Conservation (phyloP, 2,888 invertebrate genomes). For the Pardosa pseudoannulata region DNA sequence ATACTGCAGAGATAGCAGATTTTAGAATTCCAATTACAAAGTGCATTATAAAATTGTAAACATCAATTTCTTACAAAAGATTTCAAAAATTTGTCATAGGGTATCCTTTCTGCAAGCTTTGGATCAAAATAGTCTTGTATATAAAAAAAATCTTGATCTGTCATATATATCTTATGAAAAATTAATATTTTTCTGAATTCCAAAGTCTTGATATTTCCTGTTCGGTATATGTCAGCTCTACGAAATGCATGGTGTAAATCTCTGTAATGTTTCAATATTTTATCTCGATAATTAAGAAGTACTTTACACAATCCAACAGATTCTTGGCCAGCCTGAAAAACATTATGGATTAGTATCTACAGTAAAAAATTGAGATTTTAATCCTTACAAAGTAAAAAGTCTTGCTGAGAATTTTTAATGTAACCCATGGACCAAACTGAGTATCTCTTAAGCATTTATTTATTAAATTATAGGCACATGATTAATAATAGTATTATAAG, state of each 20-base stretch:
- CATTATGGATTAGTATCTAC: no score
- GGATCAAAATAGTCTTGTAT: constrained; percentile 66
- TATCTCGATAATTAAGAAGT: constrained; percentile 37
- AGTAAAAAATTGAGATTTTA: no score
- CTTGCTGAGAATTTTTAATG: no score
- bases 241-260: constrained; percentile 57
- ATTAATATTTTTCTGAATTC: constrained; percentile 48
- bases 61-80: constrained; percentile 29
- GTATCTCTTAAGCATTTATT: no score
- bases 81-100: constrained; percentile 50
- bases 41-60: neutral
- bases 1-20: no score
- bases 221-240: constrained; percentile 24
- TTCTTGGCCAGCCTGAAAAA: constrained; percentile 16
- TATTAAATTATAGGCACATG: no score
- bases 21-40: no score
- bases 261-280: constrained; percentile 46
- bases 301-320: constrained; percentile 37
- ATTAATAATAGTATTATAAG: no score
- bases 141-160: constrained; percentile 58
- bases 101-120: constrained; percentile 46
- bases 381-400: no score
- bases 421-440: no score
- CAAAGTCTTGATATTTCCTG: constrained; percentile 27
- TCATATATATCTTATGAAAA: constrained; percentile 36